phyloP scores from a whole-genome alignment of 30 jellyfish, hydroid and myxozoan species.

The Aurelia coerulea region DNA sequence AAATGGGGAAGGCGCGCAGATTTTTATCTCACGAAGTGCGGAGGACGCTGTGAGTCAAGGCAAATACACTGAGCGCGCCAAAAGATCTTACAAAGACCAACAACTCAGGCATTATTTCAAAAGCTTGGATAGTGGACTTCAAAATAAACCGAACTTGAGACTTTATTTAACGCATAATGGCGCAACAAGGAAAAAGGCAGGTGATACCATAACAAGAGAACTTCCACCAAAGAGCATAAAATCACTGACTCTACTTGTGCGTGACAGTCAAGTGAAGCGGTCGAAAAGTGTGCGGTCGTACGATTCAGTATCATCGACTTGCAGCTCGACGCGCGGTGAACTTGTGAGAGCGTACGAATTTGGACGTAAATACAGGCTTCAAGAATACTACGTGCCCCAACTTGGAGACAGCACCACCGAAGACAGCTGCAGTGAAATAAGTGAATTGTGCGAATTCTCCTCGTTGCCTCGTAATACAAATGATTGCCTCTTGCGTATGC shows the following conservation, averaged over 20 bases:
- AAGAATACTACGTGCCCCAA: slow-evolving; percentile 71
- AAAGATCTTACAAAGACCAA: slow-evolving; percentile 31
- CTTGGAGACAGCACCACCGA: slow-evolving; percentile 70
- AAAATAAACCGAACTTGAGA: slow-evolving; percentile 4
- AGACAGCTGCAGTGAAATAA: slow-evolving; percentile 68
- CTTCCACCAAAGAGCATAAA: slow-evolving; percentile 26
- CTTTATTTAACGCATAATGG: background rate
- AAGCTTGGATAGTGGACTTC: slow-evolving; percentile 57
- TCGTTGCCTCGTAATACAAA: slow-evolving; percentile 77
- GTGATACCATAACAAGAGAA: background rate
- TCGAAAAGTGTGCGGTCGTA: slow-evolving; percentile 84
- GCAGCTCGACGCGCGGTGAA: slow-evolving; percentile 93
- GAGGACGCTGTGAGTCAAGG: slow-evolving; percentile 32
- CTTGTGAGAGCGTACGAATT: slow-evolving; percentile 91
- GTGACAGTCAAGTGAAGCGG: slow-evolving; percentile 56
- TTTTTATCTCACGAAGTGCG: slow-evolving; percentile 15
- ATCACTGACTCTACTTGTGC: slow-evolving; percentile 34
- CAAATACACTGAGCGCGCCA: slow-evolving; percentile 35
- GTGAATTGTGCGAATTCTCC: slow-evolving; percentile 73
- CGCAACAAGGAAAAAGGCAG: slow-evolving; percentile 3
- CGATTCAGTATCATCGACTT: slow-evolving; percentile 92
- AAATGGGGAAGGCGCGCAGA: background rate
- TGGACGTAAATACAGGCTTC: slow-evolving; percentile 87
- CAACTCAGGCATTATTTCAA: slow-evolving; percentile 37
- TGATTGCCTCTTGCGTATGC: slow-evolving; percentile 77